Base-by-base conservation (phyloP, 2,797 vertebrate genomes). In the Dipus sagitta region DNA sequence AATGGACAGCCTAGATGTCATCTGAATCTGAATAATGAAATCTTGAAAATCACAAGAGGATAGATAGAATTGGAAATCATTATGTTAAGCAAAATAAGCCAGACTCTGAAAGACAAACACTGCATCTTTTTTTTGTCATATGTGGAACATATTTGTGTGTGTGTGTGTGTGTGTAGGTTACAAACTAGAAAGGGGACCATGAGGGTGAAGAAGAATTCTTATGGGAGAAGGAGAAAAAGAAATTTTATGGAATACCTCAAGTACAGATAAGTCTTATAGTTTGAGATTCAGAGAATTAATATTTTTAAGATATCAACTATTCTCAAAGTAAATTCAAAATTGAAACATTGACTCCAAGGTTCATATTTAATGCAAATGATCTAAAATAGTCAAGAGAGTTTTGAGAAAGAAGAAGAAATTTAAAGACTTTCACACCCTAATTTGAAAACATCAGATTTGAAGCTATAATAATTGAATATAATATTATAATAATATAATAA, bases 101-200 rank as follows among this genome's bases (percentile, higher is more conserved):
- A 38, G 38, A 38, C 38, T 38, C 38, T 6, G 6, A 38, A 38
- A 38, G 38, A 38, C 38, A 38, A 38, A 38, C 38, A 38, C 38
- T 23, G 7, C 47, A 3, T 32, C 12, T 28, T 52, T 68, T 52
- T 68, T 68, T 20, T 83, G 42, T 68, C 30, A 52, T 38, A 7
- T 6, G 11, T 24, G 65, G 7, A 38, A 38, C 38, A 38, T 38
- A 38, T 38, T 38, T 38, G 38, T 42, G 60, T 23, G 26, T 30
- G 26, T 23, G 0, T 23, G 0, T 30, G 26, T 30, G 3, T n/a
- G 7, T 30, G 74, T 23, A 18, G 21, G 34, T 2, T 0, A 47
- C 30, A n/a, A 67, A 68, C 38, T n/a, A 30, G 64, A 83, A 83
- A n/a, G 28, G 0, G 20, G 20, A 21, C 64, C 38, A 67, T 14